phyloP scores from a whole-genome alignment of 2,888 invertebrate genomes.

The Congeria kusceri region DNA sequence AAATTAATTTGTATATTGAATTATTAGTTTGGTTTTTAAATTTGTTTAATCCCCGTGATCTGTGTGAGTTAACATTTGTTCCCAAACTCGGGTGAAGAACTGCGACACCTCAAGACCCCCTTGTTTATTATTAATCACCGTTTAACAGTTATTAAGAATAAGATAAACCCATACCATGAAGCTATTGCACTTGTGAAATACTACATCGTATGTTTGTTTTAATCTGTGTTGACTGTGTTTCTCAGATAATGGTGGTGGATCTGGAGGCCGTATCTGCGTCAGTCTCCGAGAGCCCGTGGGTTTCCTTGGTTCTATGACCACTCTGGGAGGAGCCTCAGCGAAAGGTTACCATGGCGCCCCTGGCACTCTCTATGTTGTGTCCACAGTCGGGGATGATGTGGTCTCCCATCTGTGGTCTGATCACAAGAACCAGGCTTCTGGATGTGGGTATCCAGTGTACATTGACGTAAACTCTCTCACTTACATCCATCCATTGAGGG shows the following conservation, averaged over 20 bases:
- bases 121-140: too few species aligned
- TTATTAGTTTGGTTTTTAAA: too few species aligned
- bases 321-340: constrained; percentile 50
- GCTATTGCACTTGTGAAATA: too few species aligned
- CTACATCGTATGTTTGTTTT: too few species aligned
- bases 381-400: constrained; percentile 56
- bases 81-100: too few species aligned
- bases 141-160: too few species aligned
- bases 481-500: constrained; percentile 59
- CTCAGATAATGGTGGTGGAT: constrained; percentile 72
- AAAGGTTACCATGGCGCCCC: constrained; percentile 62
- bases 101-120: too few species aligned
- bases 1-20: too few species aligned
- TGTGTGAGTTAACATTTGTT: too few species aligned
- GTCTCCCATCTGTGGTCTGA: constrained; percentile 64
- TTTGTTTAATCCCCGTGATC: too few species aligned
- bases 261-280: constrained; percentile 73
- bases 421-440: constrained; percentile 50
- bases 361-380: constrained; percentile 69
- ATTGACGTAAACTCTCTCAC: constrained; percentile 55
- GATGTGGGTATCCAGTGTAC: constrained; percentile 49
- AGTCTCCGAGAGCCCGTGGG: constrained; percentile 60
- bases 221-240: too few species aligned
- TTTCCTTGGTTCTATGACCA: constrained; percentile 67
- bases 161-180: too few species aligned